Evolutionary conservation across 2,113 vertebrate genomes (phyloP), one percentile per base, ranked within the genome.

Genomic region (Mellivora capensis): DNA sequence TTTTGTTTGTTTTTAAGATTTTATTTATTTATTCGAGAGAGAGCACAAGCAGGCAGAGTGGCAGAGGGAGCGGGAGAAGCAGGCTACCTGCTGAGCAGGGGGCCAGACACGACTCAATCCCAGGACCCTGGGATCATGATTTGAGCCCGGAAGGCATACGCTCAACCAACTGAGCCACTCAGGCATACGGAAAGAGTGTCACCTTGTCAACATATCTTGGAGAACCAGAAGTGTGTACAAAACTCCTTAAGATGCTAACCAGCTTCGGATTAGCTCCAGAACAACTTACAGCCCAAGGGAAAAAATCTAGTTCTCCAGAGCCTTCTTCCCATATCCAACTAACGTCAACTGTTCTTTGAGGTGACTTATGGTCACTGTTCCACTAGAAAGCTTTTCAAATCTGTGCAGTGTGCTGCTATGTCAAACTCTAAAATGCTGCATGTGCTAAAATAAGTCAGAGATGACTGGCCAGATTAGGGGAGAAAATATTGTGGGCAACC

Each of bases 371-470:
- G 23, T 47, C 72, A 71, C 31, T 29, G 21, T 47, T 42, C 12
- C 57, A 86, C 29, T 18, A 29, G 25, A 88, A 83, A 90, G 8
- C n/a, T 88, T 85, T 92, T 81, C 23, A 83, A 94, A 96, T 37
- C 77, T 44, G 5, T 88, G n/a, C 6, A 37, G 34, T 7, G 1
- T 69, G 37, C 27, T 69, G 34, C 57, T 57, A 20, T 76, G 90
- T 85, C 85, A 86, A 81, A 90, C 20, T 59, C 59, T 72, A 72
- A 89, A 77, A 42, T 39, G 49, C 49, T 44, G 61, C 12, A 42
- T 93, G 42, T 88, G 47, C 89, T 94, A 62, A 80, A 95, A 59
- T 61, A 83, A 96, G 20, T 86, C 79, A 82, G 34, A 95, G 77
- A 81, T 62, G 76, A 18, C 23, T 62, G 52, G 29, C n/a, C 47